phyloP scores from a whole-genome alignment of 2,797 vertebrate species.

The Spinus olivaceus region DNA sequence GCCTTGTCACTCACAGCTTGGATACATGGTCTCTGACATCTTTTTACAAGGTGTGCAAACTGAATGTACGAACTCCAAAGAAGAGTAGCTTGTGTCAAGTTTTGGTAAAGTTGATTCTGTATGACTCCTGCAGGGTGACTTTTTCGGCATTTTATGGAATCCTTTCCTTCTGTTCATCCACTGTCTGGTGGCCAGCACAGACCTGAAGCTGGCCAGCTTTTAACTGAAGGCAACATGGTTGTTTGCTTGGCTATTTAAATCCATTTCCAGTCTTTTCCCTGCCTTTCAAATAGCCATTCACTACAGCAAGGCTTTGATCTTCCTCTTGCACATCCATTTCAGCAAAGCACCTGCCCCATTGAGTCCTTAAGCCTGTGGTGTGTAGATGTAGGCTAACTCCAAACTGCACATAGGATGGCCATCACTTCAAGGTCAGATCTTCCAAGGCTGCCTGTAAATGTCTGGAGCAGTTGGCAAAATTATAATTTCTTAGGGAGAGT shows the following conservation, averaged over 20 bases:
- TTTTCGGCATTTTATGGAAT: not conserved
- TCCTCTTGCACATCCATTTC: not conserved
- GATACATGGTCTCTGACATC: rapidly evolving
- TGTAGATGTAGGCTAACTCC: not conserved
- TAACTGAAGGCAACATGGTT: not conserved
- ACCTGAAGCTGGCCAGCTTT: not conserved
- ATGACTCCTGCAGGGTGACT: not conserved
- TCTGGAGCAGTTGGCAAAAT: not conserved
- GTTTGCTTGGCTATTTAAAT: not conserved
- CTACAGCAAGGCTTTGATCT: not conserved
- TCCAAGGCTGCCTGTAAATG: not conserved
- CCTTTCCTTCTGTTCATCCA: not conserved
- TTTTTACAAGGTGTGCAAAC: too few relatives aligned
- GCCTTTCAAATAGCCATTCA: not conserved
- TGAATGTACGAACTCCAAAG: not conserved
- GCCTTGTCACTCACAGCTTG: not conserved
- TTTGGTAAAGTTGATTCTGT: not conserved
- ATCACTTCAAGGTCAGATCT: not conserved
- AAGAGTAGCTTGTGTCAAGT: not conserved
- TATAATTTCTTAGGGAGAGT: not conserved
- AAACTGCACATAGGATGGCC: not conserved
- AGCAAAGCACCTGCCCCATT: not conserved
- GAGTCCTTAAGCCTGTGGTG: not conserved
- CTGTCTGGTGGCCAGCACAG: not conserved
- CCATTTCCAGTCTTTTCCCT: not conserved